Conservation (phyloP, 2,113 vertebrate genomes). For the Hepsetus odoe region DNA sequence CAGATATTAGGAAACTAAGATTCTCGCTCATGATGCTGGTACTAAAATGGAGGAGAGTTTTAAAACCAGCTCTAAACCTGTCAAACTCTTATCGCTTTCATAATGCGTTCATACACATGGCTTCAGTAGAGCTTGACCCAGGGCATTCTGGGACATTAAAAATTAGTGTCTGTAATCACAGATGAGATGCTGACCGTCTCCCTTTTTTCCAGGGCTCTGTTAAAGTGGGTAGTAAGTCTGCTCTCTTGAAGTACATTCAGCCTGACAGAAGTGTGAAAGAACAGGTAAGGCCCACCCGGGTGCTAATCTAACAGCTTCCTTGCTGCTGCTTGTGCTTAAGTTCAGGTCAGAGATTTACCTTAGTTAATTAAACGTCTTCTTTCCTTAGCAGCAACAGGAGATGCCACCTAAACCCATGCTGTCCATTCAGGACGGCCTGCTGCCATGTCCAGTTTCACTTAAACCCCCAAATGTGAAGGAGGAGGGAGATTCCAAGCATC, state of each 20-base stretch:
- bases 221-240: slow-evolving; percentile 87
- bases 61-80: neutral
- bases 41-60: neutral
- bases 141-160: slow-evolving; percentile 65
- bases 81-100: neutral
- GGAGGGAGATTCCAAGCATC: slow-evolving; percentile 51
- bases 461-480: slow-evolving; percentile 56
- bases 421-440: slow-evolving; percentile 66
- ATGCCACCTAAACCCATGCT: slow-evolving; percentile 73
- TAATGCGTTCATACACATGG: neutral
- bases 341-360: too few relatives aligned
- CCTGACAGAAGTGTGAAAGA: slow-evolving; percentile 64
- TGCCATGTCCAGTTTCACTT: slow-evolving; percentile 61
- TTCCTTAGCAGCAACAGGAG: slow-evolving; percentile 63
- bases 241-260: slow-evolving; percentile 87
- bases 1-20: neutral
- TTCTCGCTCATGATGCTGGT: neutral
- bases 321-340: too few relatives aligned
- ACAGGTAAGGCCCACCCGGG: slow-evolving; percentile 65
- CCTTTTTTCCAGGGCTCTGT: slow-evolving; percentile 88
- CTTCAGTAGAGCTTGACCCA: neutral
- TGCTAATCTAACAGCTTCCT: too few relatives aligned
- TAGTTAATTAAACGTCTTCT: too few relatives aligned
- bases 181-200: slow-evolving; percentile 30
- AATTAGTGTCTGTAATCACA: neutral